Percentiles rank a stretch among this genome's conserved stretches.
Evolutionary conservation across 2,113 vertebrate species (phyloP).

Genomic region (Coptodon rendalli): DNA sequence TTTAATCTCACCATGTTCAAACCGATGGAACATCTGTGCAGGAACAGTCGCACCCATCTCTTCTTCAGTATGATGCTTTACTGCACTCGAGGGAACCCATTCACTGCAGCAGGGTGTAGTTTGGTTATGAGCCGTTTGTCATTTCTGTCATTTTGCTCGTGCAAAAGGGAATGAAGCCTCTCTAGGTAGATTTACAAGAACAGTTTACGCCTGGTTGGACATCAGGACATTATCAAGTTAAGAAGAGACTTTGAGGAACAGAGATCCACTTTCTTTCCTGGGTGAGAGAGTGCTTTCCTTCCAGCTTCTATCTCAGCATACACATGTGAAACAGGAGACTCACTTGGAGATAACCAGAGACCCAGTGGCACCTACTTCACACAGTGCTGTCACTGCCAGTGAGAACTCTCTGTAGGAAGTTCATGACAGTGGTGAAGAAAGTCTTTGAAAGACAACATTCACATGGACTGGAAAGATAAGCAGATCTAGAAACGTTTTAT

Average conservation of each 20-base stretch:
- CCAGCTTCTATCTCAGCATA: constrained; percentile 17
- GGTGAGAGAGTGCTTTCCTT: not conserved
- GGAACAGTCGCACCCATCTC: not conserved
- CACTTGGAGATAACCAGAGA: constrained; percentile 31
- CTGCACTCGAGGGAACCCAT: not conserved
- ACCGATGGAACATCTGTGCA: not conserved
- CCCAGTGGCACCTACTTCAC: not conserved
- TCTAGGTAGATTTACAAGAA: not conserved
- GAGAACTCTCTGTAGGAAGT: constrained; percentile 15
- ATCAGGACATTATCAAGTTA: not conserved
- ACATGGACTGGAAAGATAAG: not conserved
- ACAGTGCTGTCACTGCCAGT: not conserved
- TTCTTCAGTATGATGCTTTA: not conserved
- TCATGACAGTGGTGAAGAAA: not conserved
- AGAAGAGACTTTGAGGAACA: not conserved
- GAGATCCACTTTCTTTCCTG: not conserved
- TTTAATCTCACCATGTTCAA: not conserved
- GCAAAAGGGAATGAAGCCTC: not conserved
- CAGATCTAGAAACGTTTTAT: not conserved
- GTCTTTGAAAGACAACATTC: not conserved
- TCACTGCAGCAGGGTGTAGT: not conserved
- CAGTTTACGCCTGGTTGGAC: not conserved
- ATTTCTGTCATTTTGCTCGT: not conserved
- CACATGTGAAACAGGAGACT: constrained; percentile 34
- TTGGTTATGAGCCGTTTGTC: not conserved